Base-by-base conservation (phyloP, 2,113 vertebrate genomes). In the Baryphthengus martii region DNA sequence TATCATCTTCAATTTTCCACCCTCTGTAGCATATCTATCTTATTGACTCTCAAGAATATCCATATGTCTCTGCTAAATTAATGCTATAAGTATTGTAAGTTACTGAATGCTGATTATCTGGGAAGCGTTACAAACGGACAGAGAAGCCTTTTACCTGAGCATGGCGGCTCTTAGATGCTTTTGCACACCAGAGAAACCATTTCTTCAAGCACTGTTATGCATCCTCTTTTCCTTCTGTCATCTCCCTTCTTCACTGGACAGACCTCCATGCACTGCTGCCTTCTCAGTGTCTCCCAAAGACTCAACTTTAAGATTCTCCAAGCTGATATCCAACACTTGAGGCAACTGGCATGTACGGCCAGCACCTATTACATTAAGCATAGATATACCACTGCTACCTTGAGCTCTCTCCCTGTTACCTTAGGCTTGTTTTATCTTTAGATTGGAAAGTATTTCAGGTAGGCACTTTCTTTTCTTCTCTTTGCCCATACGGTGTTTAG, bases 1-100 rank as follows among this genome's bases (percentile, higher is more conserved):
- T 21, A 35, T 24, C 11, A 26, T 44, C 39, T 81, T 81, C 39
- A n/a, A 4, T 55, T 77, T 74, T 88, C 45, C 24, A 62, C 17
- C 23, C 6, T 66, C 53, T 78, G 17, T 18, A 52, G 17, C 0
- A 0, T 26, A 71, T 35, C 42, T 76, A 6, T 58, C n/a, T 92
- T 50, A 37, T 24, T 63, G 24, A 49, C 6, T 40, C 33, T 40
- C 33, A 84, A 75, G 25, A 59, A 65, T 58, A 80, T 18, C 31
- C 11, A 49, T 13, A 40, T 35, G 7, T 4, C 70, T 73, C 75
- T 56, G 16, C 17, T 63, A n/a, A 74, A 42, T 17, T 26, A 82
- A 8, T 7, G 2, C 13, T 58, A 4, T 13, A 52, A 63, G 19
- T 31, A 44, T 31, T 55, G 53, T 49, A 53, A 49, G 14, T 53